A percentile compares a stretch with the other conserved stretches of the same genome.
Evolutionary conservation across 1,140 invertebrate species (phyloP).

Genomic region (Bradynema listronoti): DNA sequence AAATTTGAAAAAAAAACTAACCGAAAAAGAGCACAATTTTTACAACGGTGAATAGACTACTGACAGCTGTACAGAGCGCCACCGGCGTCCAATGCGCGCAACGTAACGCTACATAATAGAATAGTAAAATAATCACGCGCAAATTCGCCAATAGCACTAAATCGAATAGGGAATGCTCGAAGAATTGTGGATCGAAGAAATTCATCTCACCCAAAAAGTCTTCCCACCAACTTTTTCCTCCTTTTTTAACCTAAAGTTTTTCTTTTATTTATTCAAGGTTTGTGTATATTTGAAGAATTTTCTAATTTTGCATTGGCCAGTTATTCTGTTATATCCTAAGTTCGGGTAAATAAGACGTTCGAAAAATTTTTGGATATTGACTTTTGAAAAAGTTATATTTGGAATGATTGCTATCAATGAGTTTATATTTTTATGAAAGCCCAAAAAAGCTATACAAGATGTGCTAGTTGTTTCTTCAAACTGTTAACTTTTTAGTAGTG

Average conservation of each 20-base stretch:
- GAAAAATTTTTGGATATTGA: too few relatives aligned
- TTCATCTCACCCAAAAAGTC: conserved; percentile 36
- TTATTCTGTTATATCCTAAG: too few relatives aligned
- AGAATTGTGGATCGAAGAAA: conserved; percentile 32
- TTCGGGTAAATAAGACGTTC: too few relatives aligned
- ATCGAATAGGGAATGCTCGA: conserved; percentile 39
- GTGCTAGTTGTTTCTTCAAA: too few relatives aligned
- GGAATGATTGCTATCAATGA: too few relatives aligned
- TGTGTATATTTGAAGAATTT: too few relatives aligned
- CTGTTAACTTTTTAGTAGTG: too few relatives aligned
- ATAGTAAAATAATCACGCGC: conserved; percentile 29
- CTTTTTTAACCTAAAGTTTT: not conserved
- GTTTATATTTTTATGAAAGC: too few relatives aligned
- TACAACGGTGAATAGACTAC: conserved; percentile 41
- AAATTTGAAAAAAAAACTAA: conserved; percentile 9
- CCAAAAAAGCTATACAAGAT: too few relatives aligned
- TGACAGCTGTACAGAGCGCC: conserved; percentile 22
- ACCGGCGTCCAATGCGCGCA: conserved; percentile 36
- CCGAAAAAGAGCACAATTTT: conserved; percentile 47
- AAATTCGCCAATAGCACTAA: conserved; percentile 37
- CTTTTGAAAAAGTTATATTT: too few relatives aligned
- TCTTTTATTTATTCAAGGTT: too few relatives aligned
- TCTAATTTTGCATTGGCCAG: too few relatives aligned
- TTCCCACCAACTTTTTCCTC: conserved; percentile 17
- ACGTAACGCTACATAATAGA: conserved; percentile 27